phyloP scores from a whole-genome alignment of 1,140 invertebrate genomes.

The Linepithema humile region DNA sequence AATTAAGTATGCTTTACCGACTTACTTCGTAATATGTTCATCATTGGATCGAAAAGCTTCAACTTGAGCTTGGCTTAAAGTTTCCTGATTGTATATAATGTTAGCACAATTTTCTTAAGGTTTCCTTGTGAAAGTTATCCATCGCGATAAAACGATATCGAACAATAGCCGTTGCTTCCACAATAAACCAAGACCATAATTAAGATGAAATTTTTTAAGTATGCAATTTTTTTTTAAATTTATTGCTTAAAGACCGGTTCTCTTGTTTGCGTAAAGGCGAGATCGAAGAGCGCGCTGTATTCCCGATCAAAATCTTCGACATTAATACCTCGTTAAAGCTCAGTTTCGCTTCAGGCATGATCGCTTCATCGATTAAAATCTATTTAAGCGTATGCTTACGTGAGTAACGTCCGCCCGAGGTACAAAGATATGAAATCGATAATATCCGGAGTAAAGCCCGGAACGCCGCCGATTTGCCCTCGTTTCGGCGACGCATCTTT shows the following conservation, averaged over 20 bases:
- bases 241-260: background rate
- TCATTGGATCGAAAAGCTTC: background rate
- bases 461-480: conserved; percentile 27
- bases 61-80: background rate
- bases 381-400: conserved; percentile 27
- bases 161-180: conserved; percentile 3
- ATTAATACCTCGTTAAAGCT: conserved; percentile 41
- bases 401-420: conserved; percentile 30
- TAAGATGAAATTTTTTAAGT: background rate
- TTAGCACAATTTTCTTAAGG: conserved; percentile 20
- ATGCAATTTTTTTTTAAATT: background rate
- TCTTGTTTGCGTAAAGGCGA: background rate
- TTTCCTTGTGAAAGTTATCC: background rate
- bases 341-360: conserved; percentile 19
- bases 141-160: conserved; percentile 1
- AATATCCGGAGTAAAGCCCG: conserved; percentile 21
- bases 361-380: conserved; percentile 54
- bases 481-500: background rate
- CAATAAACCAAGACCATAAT: background rate
- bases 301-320: conserved; percentile 15
- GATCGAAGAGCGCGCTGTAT: too few species aligned
- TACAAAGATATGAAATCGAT: conserved; percentile 49
- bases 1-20: conserved; percentile 14
- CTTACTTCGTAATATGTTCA: conserved; percentile 21
- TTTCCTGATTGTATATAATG: conserved; percentile 6